Base-by-base conservation (phyloP, 2,888 invertebrate species). In the Tenthredo mesomela region DNA sequence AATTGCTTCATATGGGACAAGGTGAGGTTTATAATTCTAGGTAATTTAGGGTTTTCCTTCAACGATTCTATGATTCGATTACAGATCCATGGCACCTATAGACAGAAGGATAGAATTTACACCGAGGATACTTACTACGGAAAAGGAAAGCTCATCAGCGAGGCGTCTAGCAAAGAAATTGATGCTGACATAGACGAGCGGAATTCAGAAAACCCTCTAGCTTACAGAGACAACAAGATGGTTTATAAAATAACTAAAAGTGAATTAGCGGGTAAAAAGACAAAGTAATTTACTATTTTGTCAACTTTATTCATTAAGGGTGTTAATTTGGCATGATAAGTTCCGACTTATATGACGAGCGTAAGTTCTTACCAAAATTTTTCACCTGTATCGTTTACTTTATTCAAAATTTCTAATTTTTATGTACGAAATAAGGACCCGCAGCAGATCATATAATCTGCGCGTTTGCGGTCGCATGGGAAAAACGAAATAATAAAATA, bases 1-100 rank as follows among this genome's bases (percentile, higher is more conserved):
- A 97, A 97, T 90, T 95, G 96, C 91, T 94, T 92, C 70, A 86
- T 95, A 54, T 97, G 96, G 96, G 97, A 97, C 91, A 95, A 94
- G 94, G 96, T 96, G 6, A n/a, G 61, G 47, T 15, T 47, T 5
- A n/a, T 7, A 15, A n/a, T 71, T 40, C 0, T 2, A 0, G 15
- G 33, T 6, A 0, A 10, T 65, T 33, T 15, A 15, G n/a, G 1
- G 10, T 12, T 1, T 12, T 12, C 0, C 6, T 37, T 25, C n/a
- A 50, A 50, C 1, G 18, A n/a, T 6, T 47, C 43, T 21, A 10
- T 21, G 0, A 25, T 47, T 37, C 0, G 33, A 47, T 73, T 50
- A 9, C 92, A 96, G 96, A 88, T 96, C 6, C 96, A 96, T 89
- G 96, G 96, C 0, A 97, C 97, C 0, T 95, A 95, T 90, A 94